Evolutionary conservation across 2,113 vertebrate genomes (phyloP).

Genomic region (Aleadryas rufinucha): DNA sequence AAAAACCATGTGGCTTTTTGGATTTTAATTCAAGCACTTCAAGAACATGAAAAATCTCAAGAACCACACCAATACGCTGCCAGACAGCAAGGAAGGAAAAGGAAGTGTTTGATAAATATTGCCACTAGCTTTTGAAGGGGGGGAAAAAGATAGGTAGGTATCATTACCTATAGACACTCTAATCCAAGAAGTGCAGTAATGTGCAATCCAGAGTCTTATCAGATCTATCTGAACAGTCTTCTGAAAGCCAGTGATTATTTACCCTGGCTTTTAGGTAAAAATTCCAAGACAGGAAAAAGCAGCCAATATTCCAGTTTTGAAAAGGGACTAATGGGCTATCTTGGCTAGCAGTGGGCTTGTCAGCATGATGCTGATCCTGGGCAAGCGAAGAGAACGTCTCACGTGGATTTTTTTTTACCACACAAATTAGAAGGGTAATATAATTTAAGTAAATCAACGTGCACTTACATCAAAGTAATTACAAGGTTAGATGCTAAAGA

Average conservation of each 20-base stretch:
- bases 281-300: not conserved
- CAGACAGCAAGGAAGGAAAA: not conserved
- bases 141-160: not conserved
- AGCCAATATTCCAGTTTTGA: not conserved
- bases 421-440: not conserved
- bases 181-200: not conserved
- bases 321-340: not conserved
- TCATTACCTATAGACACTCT: not conserved
- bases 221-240: not conserved
- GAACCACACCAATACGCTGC: rapidly evolving
- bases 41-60: not conserved
- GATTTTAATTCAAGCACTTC: not conserved
- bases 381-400: not conserved
- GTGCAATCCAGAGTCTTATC: not conserved
- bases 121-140: not conserved
- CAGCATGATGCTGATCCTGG: not conserved
- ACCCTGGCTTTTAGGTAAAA: not conserved
- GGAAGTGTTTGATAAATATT: not conserved
- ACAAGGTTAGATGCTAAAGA: not conserved
- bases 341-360: not conserved
- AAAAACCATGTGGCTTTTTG: rapidly evolving
- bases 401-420: not conserved
- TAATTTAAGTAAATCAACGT: not conserved
- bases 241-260: not conserved
- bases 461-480: not conserved